Evolutionary conservation across 2,797 vertebrate species (phyloP).

Genomic region (Megaceryle alcyon): DNA sequence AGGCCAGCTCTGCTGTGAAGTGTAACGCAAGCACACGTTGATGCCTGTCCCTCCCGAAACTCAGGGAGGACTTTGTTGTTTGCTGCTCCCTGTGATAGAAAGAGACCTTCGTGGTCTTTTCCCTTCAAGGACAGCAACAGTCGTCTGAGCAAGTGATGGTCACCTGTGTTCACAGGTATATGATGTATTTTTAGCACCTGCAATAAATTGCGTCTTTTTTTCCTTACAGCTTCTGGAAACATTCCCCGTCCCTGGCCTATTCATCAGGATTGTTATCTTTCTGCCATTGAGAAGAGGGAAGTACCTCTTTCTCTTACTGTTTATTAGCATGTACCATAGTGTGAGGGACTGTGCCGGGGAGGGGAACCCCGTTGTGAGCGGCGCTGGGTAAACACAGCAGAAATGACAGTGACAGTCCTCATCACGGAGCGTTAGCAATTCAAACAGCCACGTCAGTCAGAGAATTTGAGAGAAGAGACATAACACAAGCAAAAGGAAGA

Average conservation of each 20-base stretch:
- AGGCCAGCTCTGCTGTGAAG: neutral
- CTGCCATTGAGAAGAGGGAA: conserved; percentile 19
- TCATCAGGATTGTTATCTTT: neutral
- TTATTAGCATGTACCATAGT: neutral
- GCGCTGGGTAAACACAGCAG: conserved; percentile 10
- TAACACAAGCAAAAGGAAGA: neutral
- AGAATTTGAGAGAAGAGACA: neutral
- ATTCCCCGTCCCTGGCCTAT: conserved; percentile 16
- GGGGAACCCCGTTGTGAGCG: neutral
- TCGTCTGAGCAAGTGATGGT: neutral
- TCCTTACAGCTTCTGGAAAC: conserved; percentile 44
- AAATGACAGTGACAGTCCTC: conserved; percentile 22
- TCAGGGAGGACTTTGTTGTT: neutral
- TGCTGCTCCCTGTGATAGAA: neutral
- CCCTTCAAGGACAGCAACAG: conserved; percentile 31
- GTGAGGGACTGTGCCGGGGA: neutral
- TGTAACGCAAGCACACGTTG: neutral
- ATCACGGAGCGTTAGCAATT: neutral
- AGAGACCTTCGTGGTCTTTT: neutral
- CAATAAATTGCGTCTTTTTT: conserved; percentile 46
- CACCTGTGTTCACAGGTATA: conserved; percentile 63
- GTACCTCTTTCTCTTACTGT: neutral
- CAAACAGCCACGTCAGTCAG: conserved; percentile 14
- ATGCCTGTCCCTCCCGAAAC: rapidly evolving
- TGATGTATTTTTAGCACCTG: conserved; percentile 29